phyloP scores from a whole-genome alignment of 2,113 vertebrate genomes.

The Marcusenius ussheri region DNA sequence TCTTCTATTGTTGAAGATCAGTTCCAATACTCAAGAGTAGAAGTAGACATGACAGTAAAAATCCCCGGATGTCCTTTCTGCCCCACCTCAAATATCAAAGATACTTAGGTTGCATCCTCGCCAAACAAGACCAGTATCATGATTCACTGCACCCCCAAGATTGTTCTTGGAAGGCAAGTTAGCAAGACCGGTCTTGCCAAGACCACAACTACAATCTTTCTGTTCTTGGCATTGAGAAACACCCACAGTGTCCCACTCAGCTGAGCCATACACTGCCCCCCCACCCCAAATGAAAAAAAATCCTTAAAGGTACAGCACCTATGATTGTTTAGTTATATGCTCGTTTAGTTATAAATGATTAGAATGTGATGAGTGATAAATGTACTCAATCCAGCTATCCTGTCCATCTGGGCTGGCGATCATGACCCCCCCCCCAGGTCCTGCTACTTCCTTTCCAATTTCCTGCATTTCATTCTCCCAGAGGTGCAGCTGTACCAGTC shows the following conservation, averaged over 20 bases:
- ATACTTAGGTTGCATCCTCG: not conserved
- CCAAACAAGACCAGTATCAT: too few species aligned
- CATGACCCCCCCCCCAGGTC: not conserved
- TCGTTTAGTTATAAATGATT: not conserved
- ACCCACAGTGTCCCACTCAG: not conserved
- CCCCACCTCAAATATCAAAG: not conserved
- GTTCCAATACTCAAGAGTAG: not conserved
- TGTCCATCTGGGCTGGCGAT: conserved; percentile 10
- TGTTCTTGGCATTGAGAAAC: not conserved
- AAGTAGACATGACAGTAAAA: not conserved
- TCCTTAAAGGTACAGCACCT: not conserved
- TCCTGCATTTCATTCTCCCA: conserved; percentile 7
- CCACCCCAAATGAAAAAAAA: not conserved
- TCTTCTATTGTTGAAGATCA: not conserved
- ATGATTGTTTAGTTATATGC: not conserved
- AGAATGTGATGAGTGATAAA: not conserved
- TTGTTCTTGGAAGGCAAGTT: not conserved
- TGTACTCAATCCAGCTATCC: not conserved
- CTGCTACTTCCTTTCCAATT: conserved; percentile 5
- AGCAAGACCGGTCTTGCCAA: not conserved
- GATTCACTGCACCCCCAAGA: too few species aligned
- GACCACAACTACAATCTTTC: not conserved
- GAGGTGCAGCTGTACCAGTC: not conserved
- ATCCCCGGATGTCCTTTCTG: not conserved
- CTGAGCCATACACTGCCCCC: not conserved